phyloP scores from a whole-genome alignment of 2,888 invertebrate species.

The Platycheirus rosarum region DNA sequence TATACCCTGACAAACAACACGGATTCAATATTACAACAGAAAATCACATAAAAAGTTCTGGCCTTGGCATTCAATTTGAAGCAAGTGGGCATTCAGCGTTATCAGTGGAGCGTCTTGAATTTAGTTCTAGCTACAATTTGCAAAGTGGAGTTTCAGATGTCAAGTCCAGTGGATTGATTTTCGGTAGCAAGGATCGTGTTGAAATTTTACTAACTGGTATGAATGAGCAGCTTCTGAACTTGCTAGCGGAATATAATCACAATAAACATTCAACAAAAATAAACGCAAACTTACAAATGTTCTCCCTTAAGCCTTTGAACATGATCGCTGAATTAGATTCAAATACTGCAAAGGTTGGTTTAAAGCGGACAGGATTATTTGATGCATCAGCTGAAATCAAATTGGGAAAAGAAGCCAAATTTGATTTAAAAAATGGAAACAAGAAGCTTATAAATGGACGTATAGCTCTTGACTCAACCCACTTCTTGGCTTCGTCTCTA shows the following conservation, averaged over 20 bases:
- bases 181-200: constrained; percentile 80
- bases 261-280: constrained; percentile 76
- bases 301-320: constrained; percentile 77
- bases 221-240: constrained; percentile 77
- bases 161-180: constrained; percentile 78
- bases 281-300: constrained; percentile 76
- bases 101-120: constrained; percentile 77
- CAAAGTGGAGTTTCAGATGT: constrained; percentile 78
- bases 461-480: constrained; percentile 78
- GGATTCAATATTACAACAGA: constrained; percentile 82
- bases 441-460: constrained; percentile 79
- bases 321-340: constrained; percentile 77
- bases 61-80: constrained; percentile 79
- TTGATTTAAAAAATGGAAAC: constrained; percentile 75
- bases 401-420: constrained; percentile 78
- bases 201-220: constrained; percentile 77
- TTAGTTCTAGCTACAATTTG: constrained; percentile 79
- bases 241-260: constrained; percentile 76
- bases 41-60: constrained; percentile 83
- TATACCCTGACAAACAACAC: constrained; percentile 58
- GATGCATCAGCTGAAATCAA: constrained; percentile 77
- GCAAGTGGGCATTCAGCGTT: constrained; percentile 78
- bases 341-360: constrained; percentile 75
- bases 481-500: constrained; percentile 80
- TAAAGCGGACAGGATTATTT: constrained; percentile 77